Conservation (phyloP, 1,140 invertebrate species). For the Drosophila repletoides region DNA sequence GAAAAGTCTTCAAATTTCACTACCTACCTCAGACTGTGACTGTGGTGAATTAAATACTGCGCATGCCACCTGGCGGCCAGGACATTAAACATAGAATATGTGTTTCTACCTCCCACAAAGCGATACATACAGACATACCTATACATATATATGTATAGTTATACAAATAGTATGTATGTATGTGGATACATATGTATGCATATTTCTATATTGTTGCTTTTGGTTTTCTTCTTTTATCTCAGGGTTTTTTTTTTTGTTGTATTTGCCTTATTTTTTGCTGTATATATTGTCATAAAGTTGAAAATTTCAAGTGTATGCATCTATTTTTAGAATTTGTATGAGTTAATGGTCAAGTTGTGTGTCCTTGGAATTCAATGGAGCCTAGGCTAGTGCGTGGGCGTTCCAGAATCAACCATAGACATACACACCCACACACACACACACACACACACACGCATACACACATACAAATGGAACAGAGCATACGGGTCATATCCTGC, state of each 20-base stretch:
- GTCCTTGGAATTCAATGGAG: conserved; percentile 49
- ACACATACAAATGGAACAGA: neutral
- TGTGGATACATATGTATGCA: neutral
- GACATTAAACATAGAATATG: conserved; percentile 46
- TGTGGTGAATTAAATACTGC: conserved; percentile 57
- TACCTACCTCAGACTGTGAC: conserved; percentile 1
- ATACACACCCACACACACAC: neutral
- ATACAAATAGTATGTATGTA: neutral
- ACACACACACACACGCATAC: neutral
- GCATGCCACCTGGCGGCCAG: conserved; percentile 59
- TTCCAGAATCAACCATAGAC: conserved; percentile 1
- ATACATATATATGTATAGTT: conserved; percentile 5
- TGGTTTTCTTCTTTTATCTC: conserved; percentile 2
- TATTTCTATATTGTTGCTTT: conserved; percentile 5
- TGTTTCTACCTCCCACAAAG: conserved; percentile 63
- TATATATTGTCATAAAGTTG: conserved; percentile 44
- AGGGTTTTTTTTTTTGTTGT: conserved; percentile 23
- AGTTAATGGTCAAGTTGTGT: conserved; percentile 60
- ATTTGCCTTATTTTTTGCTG: too few relatives aligned
- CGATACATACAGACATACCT: conserved; percentile 11
- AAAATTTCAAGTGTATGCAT: conserved; percentile 59
- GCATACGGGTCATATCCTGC: neutral
- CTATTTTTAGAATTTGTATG: conserved; percentile 56
- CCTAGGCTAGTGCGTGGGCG: conserved; percentile 2
- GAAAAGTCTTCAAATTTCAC: neutral